These are phyloP conservation scores for Tetranychus truncatus DNA, from an alignment of 2,888 invertebrate genomes.

Conservation along the genomic window DNA sequence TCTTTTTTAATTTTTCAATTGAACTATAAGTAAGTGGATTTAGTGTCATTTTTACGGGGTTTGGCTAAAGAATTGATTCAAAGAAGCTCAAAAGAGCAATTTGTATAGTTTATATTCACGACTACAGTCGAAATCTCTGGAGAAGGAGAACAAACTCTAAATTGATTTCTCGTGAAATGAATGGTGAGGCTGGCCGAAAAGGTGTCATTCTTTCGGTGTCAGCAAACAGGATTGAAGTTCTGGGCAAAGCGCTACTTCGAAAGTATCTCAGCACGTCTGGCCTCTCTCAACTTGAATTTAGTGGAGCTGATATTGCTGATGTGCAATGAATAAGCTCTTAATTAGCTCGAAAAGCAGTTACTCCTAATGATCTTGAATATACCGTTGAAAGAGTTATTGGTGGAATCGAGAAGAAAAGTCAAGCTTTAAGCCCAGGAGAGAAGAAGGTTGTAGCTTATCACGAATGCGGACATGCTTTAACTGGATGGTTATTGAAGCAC, in stretches of 20 bases:
- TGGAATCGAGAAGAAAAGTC: constrained; percentile 66
- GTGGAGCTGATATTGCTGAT: constrained; percentile 97
- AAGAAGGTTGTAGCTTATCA: constrained; percentile 47
- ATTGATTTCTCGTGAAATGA: constrained; percentile 97
- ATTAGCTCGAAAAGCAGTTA: constrained; percentile 92
- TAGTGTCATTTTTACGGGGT: too few species aligned
- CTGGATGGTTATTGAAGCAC: constrained; percentile 83
- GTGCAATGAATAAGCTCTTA: constrained; percentile 99
- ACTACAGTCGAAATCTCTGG: constrained; percentile 96
- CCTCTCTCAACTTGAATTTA: constrained; percentile 89
- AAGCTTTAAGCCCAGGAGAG: constrained; percentile 55
- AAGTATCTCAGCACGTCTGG: constrained; percentile 95
- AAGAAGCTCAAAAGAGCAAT: constrained; percentile 97
- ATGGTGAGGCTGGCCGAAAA: constrained; percentile 99
- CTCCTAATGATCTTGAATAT: constrained; percentile 96
- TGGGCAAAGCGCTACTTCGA: constrained; percentile 93
- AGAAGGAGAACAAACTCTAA: constrained; percentile 89
- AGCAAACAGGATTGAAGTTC: constrained; percentile 86
- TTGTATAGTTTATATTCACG: constrained; percentile 98
- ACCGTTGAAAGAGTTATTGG: constrained; percentile 85
- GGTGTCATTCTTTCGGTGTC: constrained; percentile 98
- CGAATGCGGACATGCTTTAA: constrained; percentile 80
- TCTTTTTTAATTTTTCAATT: too few species aligned
- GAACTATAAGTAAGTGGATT: too few species aligned
- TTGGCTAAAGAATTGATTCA: constrained; percentile 40